Conservation (phyloP, 2,888 invertebrate genomes). For the Stenolophus ochropezus region DNA sequence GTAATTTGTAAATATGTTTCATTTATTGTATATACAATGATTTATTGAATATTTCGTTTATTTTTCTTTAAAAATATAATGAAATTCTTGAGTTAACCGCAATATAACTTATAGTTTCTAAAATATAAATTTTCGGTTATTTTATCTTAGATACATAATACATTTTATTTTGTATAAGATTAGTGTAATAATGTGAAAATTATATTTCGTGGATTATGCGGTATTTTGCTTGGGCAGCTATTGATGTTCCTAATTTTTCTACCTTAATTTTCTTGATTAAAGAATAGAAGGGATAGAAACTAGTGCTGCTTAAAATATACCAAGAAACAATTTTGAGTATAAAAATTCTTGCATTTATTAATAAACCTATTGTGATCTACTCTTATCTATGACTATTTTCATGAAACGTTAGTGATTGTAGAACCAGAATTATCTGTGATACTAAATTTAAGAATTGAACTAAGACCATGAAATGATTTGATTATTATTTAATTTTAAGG, state of each 20-base stretch:
- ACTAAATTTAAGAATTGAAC: constrained; percentile 48
- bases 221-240: not conserved
- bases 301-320: constrained; percentile 7
- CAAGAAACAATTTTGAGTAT: constrained; percentile 13
- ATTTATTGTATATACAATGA: not conserved
- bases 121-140: not conserved
- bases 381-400: not conserved
- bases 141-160: not conserved
- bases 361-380: constrained; percentile 28
- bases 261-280: not conserved
- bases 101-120: not conserved
- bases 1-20: too few species aligned
- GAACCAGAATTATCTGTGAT: constrained; percentile 46
- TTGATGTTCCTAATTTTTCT: not conserved
- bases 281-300: not conserved
- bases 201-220: not conserved
- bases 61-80: constrained; percentile 24
- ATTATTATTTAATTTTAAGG: constrained; percentile 7
- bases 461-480: not conserved
- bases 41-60: not conserved
- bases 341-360: constrained; percentile 6
- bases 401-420: constrained; percentile 13
- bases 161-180: too few species aligned
- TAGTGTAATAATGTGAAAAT: not conserved
- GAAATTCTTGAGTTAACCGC: not conserved